Conservation (phyloP, 2,797 vertebrate genomes). For the Alectoris magna region DNA sequence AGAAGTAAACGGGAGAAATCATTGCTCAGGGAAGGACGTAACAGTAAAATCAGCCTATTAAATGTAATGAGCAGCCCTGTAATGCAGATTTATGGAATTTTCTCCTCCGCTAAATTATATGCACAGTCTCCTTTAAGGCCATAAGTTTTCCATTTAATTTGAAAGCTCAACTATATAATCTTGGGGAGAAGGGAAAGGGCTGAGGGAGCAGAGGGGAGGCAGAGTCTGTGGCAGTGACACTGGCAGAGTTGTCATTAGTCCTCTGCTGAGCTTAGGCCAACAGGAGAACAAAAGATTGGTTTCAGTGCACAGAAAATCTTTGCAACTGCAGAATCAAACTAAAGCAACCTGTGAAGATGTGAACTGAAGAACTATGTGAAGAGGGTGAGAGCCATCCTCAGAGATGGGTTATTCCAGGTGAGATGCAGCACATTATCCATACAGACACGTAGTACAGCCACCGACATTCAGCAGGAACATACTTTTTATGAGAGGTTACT, state of each 20-base stretch:
- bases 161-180: neutral
- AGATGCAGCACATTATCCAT: neutral
- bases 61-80: neutral
- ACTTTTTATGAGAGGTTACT: neutral
- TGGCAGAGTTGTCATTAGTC: neutral
- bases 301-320: neutral
- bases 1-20: neutral
- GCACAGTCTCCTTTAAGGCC: neutral
- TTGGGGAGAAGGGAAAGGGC: neutral
- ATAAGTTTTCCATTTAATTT: neutral
- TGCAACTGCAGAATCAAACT: neutral
- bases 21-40: neutral
- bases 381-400: neutral
- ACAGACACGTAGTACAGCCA: neutral
- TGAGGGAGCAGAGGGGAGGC: neutral
- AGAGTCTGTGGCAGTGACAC: neutral
- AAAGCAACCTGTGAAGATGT: neutral
- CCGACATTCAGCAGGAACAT: neutral
- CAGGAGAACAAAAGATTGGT: neutral
- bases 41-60: neutral
- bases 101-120: neutral
- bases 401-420: neutral
- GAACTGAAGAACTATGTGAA: neutral
- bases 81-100: neutral
- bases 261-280: neutral